Conservation (phyloP, 2,888 invertebrate species). For the Eupithecia inturbata region DNA sequence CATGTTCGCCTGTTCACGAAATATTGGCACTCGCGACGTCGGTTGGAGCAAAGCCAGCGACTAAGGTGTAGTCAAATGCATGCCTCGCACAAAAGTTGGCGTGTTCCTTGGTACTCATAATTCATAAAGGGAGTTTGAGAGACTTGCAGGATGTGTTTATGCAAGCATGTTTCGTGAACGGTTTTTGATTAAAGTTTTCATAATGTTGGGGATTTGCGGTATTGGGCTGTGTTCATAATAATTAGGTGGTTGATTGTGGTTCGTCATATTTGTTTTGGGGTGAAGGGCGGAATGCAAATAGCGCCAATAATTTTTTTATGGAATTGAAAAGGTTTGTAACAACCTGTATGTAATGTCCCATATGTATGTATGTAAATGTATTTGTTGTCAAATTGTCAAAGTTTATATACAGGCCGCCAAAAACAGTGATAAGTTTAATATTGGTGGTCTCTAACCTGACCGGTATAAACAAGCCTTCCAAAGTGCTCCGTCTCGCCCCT, state of each 20-base stretch:
- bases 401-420: no score
- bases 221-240: background rate
- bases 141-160: background rate
- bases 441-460: no score
- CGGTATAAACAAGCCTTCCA: no score
- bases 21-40: conserved; percentile 30
- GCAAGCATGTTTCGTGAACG: background rate
- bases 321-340: background rate
- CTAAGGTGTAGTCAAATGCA: conserved; percentile 35
- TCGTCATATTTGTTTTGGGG: background rate
- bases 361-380: no score
- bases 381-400: no score
- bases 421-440: no score
- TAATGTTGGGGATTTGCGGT: background rate
- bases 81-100: conserved; percentile 8
- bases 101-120: conserved; percentile 12
- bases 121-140: conserved; percentile 17
- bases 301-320: background rate
- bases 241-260: background rate
- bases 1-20: conserved; percentile 27
- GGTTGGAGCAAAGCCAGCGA: conserved; percentile 35
- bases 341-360: no score
- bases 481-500: no score
- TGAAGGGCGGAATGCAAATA: background rate
- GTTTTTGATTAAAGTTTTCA: background rate